Base-by-base conservation (phyloP, 2,888 invertebrate genomes). In the Ophioninae sp. region DNA sequence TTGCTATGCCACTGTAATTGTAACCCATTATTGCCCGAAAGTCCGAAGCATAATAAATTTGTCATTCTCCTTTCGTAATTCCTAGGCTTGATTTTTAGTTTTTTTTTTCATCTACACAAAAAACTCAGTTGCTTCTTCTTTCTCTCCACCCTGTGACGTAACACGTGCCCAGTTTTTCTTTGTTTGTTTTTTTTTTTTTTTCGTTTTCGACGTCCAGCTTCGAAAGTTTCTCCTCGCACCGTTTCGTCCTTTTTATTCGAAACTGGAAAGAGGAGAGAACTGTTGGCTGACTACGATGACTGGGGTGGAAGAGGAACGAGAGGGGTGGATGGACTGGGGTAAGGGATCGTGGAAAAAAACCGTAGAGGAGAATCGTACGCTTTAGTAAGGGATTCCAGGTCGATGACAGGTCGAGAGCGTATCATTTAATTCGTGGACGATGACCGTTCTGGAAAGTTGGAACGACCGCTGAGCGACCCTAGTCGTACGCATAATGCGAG, bases 1-100 rank as follows among this genome's bases (percentile, higher is more conserved):
- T n/a, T n/a, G n/a, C n/a, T n/a, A n/a, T n/a, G n/a, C n/a, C n/a
- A n/a, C n/a, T n/a, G n/a, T n/a, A n/a, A n/a, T n/a, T n/a, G n/a
- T n/a, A n/a, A n/a, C n/a, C n/a, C n/a, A n/a, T n/a, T n/a, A n/a
- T n/a, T n/a, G n/a, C n/a, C n/a, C n/a, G n/a, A n/a, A n/a, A n/a
- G n/a, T n/a, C n/a, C n/a, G n/a, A n/a, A n/a, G n/a, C n/a, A n/a
- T n/a, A n/a, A n/a, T n/a, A n/a, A n/a, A n/a, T n/a, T n/a, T n/a
- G n/a, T n/a, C n/a, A n/a, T n/a, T n/a, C n/a, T n/a, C n/a, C n/a
- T 79, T 72, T 75, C 75, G 3, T 72, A 37, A 59, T 67, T 56
- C 72, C 64, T 65, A 79, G 84, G 81, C 81, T 84, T 81, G 84
- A 79, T 84, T 81, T 81, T 84, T 84, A n/a, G n/a, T n/a, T n/a